phyloP scores from a whole-genome alignment of 2,888 invertebrate species.

The Furcula furcula region DNA sequence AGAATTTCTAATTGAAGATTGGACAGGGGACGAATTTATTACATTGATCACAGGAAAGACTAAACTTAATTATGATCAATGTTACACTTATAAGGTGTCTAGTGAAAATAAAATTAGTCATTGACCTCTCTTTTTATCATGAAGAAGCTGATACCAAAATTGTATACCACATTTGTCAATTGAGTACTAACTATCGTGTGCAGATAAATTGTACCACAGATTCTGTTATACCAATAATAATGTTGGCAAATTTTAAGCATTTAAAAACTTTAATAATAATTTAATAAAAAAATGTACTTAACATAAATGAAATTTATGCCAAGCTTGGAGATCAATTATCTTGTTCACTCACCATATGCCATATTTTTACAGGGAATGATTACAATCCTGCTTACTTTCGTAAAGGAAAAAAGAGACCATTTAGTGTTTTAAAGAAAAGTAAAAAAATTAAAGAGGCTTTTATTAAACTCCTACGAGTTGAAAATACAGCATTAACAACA shows the following conservation, averaged over 20 bases:
- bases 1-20: conserved; percentile 13
- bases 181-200: conserved; percentile 12
- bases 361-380: conserved; percentile 8
- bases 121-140: conserved; percentile 15
- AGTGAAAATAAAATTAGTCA: conserved; percentile 12
- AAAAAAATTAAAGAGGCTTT: conserved; percentile 2
- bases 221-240: conserved; percentile 4
- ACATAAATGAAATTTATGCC: conserved; percentile 11
- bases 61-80: conserved; percentile 14
- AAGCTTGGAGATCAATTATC: conserved; percentile 10
- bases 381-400: conserved; percentile 8
- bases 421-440: conserved; percentile 3
- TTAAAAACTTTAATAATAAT: conserved; percentile 9
- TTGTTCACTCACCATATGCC: conserved; percentile 9
- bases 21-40: conserved; percentile 8
- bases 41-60: conserved; percentile 7
- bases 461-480: conserved; percentile 2
- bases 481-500: conserved; percentile 4
- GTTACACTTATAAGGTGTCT: conserved; percentile 13
- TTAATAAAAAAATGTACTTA: conserved; percentile 6
- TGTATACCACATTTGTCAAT: conserved; percentile 15
- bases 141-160: conserved; percentile 19
- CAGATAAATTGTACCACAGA: conserved; percentile 9
- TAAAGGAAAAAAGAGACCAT: conserved; percentile 4
- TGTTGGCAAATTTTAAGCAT: conserved; percentile 10